These are phyloP conservation scores for Encarsia formosa DNA, from an alignment of 2,888 invertebrate genomes.

Conservation along the genomic window DNA sequence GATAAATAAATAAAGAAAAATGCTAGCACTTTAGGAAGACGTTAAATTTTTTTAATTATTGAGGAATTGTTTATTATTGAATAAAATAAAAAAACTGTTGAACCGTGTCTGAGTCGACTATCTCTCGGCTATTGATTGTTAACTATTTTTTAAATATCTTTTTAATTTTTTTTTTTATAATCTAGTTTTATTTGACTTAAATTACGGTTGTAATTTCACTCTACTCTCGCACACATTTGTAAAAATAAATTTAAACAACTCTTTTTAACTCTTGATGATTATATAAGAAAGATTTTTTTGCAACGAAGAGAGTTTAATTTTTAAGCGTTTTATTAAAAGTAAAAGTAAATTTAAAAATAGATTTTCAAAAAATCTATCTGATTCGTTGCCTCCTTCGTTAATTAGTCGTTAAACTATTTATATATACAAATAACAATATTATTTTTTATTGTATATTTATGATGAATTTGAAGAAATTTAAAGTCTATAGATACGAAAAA, in stretches of 20 bases:
- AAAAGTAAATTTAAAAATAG: constrained; percentile 16
- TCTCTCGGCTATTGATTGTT: constrained; percentile 47
- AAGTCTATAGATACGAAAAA: too few species aligned
- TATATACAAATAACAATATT: too few species aligned
- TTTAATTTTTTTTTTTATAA: constrained; percentile 22
- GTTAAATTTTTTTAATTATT: constrained; percentile 25
- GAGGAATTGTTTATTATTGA: constrained; percentile 27
- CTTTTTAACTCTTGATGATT: too few species aligned
- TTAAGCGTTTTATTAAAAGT: too few species aligned
- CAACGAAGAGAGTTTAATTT: constrained; percentile 26
- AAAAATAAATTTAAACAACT: neutral
- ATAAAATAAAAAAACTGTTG: constrained; percentile 23
- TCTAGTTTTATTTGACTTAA: too few species aligned
- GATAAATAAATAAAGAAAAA: too few species aligned
- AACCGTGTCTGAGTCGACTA: constrained; percentile 30
- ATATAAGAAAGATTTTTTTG: too few species aligned
- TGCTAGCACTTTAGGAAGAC: constrained; percentile 41
- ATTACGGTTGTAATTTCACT: neutral
- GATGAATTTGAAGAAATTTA: too few species aligned
- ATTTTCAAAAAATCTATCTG: constrained; percentile 13
- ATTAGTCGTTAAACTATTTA: constrained; percentile 25
- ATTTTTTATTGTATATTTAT: too few species aligned
- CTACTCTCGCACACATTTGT: neutral
- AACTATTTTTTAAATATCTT: constrained; percentile 36
- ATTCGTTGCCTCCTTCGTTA: constrained; percentile 23